Base-by-base conservation (phyloP, 1,140 invertebrate species). In the Tetramorium alpestre region DNA sequence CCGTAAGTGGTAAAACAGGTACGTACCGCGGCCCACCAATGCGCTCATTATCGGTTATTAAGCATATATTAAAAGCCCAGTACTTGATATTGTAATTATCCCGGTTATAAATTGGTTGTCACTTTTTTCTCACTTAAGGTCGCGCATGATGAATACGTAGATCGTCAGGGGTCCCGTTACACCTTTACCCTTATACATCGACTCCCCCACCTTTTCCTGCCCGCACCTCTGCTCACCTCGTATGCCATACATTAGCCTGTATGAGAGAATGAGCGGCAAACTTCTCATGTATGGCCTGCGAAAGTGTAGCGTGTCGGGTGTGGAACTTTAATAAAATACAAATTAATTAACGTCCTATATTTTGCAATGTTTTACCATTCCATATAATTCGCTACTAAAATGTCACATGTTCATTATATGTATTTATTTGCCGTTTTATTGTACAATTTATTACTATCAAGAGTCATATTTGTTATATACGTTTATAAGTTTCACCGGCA, bases 81-180 rank as follows among this genome's bases (percentile, higher is more conserved):
- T 75, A 76, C 85, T 92, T 93, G 90, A 94, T 94, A 93, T 94
- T 92, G 92, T 92, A 93, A 93, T 93, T 94, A 93, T 92, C 89
- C 67, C 56, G 87, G 89, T 93, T 91, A 93, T 93, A 93, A 93
- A 94, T 93, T 91, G 90, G 87, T 91, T 91, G 91, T 93, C 92
- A 91, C 87, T 86, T 88, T 92, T 91, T 92, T 89, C 87, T 89
- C 89, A 86, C 88, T 90, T 93, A 91, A 92, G 92, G 87, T 91
- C 88, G 87, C 73, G 72, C 75, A 84, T 93, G 91, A 92, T 94
- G 92, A 93, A 94, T 93, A 92, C 90, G 80, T 88, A 90, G 86
- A 91, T 86, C 90, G 86, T 76, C 86, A 65, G 82, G 85, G 87
- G 65, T 92, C 77, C 93, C 93, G 92, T 93, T 94, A 94, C 87